phyloP scores from a whole-genome alignment of 2,888 invertebrate genomes.

The Patella depressa region DNA sequence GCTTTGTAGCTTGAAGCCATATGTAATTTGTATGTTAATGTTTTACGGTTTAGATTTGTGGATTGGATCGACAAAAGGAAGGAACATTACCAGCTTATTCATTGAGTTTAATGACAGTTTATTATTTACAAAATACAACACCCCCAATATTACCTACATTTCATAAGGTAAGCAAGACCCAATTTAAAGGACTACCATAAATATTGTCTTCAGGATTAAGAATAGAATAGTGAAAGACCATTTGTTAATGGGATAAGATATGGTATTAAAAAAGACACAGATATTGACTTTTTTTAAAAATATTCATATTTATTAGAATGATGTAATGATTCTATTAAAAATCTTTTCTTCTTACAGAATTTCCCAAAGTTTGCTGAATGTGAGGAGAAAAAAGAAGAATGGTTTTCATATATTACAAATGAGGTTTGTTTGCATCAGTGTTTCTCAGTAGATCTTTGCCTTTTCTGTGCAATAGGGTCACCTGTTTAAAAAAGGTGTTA shows the following conservation, averaged over 20 bases:
- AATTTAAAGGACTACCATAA: not conserved
- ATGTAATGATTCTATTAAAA: too few species aligned
- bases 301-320: too few species aligned
- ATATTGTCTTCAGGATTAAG: too few species aligned
- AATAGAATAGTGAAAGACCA: too few species aligned
- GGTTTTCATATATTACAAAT: not conserved
- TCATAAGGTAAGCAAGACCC: slow-evolving; percentile 65
- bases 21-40: not conserved
- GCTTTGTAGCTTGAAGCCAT: not conserved
- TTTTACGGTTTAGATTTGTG: slow-evolving; percentile 66
- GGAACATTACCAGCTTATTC: slow-evolving; percentile 74
- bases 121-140: slow-evolving; percentile 72
- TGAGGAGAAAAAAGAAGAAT: slow-evolving; percentile 13
- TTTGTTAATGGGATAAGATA: too few species aligned
- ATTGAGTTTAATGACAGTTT: slow-evolving; percentile 73
- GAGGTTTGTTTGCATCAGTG: not conserved
- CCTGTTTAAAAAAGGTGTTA: too few species aligned
- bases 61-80: slow-evolving; percentile 71
- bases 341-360: not conserved
- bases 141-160: slow-evolving; percentile 72
- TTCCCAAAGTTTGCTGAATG: slow-evolving; percentile 4
- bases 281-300: too few species aligned
- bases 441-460: not conserved
- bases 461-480: not conserved
- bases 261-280: too few species aligned